These are phyloP conservation scores for Turritopsis dohrnii DNA, from an alignment of 30 jellyfish, hydroid and myxozoan species.

Conservation along the genomic window DNA sequence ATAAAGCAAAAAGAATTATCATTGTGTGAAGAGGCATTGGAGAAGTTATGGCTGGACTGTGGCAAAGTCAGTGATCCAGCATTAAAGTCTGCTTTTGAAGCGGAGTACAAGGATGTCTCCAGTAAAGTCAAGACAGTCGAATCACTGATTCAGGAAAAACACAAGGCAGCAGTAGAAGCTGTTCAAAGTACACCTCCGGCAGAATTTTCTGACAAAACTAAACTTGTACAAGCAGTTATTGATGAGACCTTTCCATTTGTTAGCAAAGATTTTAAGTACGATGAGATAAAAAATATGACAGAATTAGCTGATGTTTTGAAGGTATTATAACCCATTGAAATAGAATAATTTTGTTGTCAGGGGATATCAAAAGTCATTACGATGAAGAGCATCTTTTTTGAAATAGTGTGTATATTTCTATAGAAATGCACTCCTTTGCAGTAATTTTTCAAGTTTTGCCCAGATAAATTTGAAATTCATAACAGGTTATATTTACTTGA, in stretches of 20 bases:
- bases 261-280: constrained; percentile 78
- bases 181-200: constrained; percentile 93
- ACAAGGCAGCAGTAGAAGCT: constrained; percentile 55
- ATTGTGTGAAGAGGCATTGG: constrained; percentile 56
- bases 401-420: too few relatives aligned
- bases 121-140: constrained; percentile 57
- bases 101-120: constrained; percentile 65
- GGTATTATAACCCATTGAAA: not conserved
- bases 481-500: too few relatives aligned
- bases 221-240: constrained; percentile 48
- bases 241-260: constrained; percentile 77
- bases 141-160: constrained; percentile 61
- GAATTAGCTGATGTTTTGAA: constrained; percentile 29
- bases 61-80: constrained; percentile 72
- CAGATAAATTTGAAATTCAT: too few relatives aligned
- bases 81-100: constrained; percentile 66
- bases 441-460: too few relatives aligned
- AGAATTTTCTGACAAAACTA: constrained; percentile 68
- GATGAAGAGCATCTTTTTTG: too few relatives aligned
- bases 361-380: too few relatives aligned
- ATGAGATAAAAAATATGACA: constrained; percentile 45
- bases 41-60: constrained; percentile 46
- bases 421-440: too few relatives aligned
- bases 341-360: too few relatives aligned
- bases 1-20: constrained; percentile 66